Base-by-base conservation (phyloP, 2,113 vertebrate genomes). In the cattle (Bos taurus) region DNA sequence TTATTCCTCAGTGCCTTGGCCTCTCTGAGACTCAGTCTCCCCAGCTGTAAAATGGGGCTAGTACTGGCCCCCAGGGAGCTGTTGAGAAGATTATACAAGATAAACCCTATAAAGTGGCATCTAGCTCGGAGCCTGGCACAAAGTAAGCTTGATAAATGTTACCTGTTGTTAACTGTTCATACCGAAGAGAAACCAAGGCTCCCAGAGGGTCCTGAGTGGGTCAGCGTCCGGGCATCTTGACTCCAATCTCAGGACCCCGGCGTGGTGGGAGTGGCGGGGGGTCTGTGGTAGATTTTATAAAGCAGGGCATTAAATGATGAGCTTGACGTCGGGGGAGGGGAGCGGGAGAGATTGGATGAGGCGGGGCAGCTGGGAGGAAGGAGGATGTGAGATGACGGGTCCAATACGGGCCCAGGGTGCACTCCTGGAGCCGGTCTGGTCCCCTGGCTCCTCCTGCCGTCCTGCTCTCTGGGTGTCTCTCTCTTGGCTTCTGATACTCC, bases 21-120 rank as follows among this genome's bases (percentile, higher is more conserved):
- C 46, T 40, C 83, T 85, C 64, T 57, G 71, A 95, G 90, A 71
- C 82, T 85, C 84, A 36, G 84, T 96, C 90, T 93, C 62, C 21
- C 60, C 43, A 30, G n/a, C 50, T 64, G 3, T 77, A 85, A 74
- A 88, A 50, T 5, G 64, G 87, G 19, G 23, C 48, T 46, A 36
- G 14, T 6, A 3, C 33, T 87, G 59, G 28, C 40, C 33, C 43
- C 43, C 33, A 3, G 16, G 52, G 36, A 94, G 40, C 71, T 80
- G 7, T 40, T 43, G 60, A 87, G 54, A 84, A 46, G 50, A 40
- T 30, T 6, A 5, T 15, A 71, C 15, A 64, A 52, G 36, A 40
- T 60, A n/a, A 71, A 64, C 36, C n/a, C 6, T 6, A 23, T 19
- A 33, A 80, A 80, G 60, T 60, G 28, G 56, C 56, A 1, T 26